A percentile compares a stretch with the other conserved stretches of the same genome.
Conservation (phyloP, 1,140 invertebrate species). For the Hormaphis cornu region DNA sequence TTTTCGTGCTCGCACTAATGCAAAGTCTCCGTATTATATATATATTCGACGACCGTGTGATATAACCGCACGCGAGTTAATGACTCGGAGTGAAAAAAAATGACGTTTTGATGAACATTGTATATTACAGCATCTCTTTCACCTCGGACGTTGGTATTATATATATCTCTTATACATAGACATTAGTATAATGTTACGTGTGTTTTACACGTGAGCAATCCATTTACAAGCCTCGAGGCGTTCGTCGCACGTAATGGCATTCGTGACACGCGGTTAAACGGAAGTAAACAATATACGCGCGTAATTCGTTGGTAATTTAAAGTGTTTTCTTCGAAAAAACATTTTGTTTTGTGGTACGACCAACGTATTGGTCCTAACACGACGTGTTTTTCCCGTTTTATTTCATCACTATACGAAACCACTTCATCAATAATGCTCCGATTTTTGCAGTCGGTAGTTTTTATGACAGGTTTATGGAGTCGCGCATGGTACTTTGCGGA, state of each 20-base stretch:
- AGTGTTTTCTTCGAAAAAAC: neutral
- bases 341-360: neutral
- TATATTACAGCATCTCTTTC: constrained; percentile 29
- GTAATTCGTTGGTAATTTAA: neutral
- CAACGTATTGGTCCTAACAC: too few relatives aligned
- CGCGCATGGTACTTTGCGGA: too few relatives aligned
- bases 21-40: neutral
- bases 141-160: constrained; percentile 1
- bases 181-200: too few relatives aligned
- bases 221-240: neutral
- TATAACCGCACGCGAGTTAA: constrained; percentile 3
- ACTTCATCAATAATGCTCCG: too few relatives aligned
- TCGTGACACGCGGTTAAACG: neutral
- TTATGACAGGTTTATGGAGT: too few relatives aligned
- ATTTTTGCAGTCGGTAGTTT: too few relatives aligned
- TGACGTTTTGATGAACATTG: neutral
- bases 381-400: too few relatives aligned
- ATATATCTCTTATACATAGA: too few relatives aligned
- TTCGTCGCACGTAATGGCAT: neutral
- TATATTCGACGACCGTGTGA: neutral
- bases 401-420: too few relatives aligned
- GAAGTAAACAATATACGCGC: neutral
- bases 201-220: constrained; percentile 10
- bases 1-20: too few relatives aligned
- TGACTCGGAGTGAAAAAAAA: neutral